phyloP scores from a whole-genome alignment of 2,888 invertebrate genomes.

The Cryptocephalus moraei region DNA sequence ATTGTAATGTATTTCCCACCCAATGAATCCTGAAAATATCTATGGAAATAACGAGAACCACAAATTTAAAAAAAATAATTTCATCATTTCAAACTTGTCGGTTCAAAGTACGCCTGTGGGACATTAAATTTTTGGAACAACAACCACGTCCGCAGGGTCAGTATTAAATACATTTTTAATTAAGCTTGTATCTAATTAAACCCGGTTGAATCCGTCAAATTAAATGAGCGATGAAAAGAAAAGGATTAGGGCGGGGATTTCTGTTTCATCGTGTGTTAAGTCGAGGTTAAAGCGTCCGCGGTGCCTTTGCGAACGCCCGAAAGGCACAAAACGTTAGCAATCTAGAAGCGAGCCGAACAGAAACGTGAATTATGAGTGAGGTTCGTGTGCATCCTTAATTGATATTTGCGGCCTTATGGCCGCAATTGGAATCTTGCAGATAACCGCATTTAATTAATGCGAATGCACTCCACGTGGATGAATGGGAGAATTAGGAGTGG shows the following conservation, averaged over 20 bases:
- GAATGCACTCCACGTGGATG: slow-evolving; percentile 11
- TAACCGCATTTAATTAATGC: slow-evolving; percentile 40
- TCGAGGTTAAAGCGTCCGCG: not conserved
- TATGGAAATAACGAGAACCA: too few relatives aligned
- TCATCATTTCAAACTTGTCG: too few relatives aligned
- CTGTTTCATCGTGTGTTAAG: too few relatives aligned
- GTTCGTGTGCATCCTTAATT: slow-evolving; percentile 35
- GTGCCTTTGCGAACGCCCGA: not conserved
- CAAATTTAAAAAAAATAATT: too few relatives aligned
- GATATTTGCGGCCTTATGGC: slow-evolving; percentile 39
- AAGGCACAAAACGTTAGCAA: slow-evolving; percentile 7
- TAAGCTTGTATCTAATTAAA: not conserved
- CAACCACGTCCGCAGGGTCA: too few relatives aligned
- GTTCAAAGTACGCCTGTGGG: too few relatives aligned
- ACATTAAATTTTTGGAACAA: too few relatives aligned
- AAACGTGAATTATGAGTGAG: slow-evolving; percentile 35
- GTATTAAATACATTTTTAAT: too few relatives aligned
- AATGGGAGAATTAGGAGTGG: slow-evolving; percentile 9
- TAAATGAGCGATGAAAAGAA: too few relatives aligned
- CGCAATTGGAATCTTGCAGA: slow-evolving; percentile 40
- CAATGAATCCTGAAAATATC: too few relatives aligned
- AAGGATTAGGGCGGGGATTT: too few relatives aligned
- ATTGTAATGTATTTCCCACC: too few relatives aligned
- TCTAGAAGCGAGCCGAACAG: slow-evolving; percentile 24
- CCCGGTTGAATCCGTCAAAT: not conserved